Conservation (phyloP, 1,140 invertebrate species). For the Heliconius eleuchia region DNA sequence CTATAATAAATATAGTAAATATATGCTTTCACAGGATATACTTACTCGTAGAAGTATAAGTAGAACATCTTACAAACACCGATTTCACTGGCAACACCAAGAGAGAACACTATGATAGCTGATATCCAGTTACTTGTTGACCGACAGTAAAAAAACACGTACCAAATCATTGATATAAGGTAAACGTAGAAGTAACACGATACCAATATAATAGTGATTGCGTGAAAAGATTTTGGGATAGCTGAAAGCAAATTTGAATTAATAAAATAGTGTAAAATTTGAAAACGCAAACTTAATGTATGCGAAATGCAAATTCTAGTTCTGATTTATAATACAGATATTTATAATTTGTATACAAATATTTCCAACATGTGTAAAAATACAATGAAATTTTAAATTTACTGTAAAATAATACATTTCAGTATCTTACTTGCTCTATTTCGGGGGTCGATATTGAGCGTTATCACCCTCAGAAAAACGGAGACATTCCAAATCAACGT, state of each 20-base stretch:
- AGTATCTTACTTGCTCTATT: not conserved
- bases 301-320: too few relatives aligned
- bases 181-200: conserved; percentile 22
- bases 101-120: conserved; percentile 12
- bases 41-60: not conserved
- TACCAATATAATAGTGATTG: not conserved
- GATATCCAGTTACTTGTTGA: not conserved
- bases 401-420: too few relatives aligned
- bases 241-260: not conserved
- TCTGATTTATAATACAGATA: too few relatives aligned
- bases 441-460: not conserved
- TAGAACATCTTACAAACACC: conserved; percentile 17
- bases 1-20: not conserved
- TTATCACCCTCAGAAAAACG: not conserved
- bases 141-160: conserved; percentile 1
- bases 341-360: too few relatives aligned
- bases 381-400: too few relatives aligned
- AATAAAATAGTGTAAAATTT: too few relatives aligned
- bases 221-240: not conserved
- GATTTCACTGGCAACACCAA: not conserved
- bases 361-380: too few relatives aligned
- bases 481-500: conserved; percentile 6
- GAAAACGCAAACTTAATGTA: too few relatives aligned
- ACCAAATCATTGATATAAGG: conserved; percentile 18
- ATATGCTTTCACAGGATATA: not conserved